These are phyloP conservation scores for Lytechinus pictus DNA, from an alignment of 35 echinoderm and acorn worm species.

Conservation along the genomic window DNA sequence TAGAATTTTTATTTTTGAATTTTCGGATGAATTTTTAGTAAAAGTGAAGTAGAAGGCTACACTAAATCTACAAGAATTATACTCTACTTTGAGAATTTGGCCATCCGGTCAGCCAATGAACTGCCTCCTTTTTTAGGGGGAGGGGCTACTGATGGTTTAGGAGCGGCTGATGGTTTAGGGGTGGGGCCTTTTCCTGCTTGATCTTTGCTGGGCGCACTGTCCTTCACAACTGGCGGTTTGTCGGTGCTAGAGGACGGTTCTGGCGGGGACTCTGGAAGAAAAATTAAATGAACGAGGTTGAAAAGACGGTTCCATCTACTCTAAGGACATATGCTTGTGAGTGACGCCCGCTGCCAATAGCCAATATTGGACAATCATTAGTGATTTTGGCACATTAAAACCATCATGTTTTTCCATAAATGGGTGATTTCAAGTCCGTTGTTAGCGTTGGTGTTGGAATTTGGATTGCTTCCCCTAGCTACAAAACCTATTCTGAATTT, in stretches of 20 bases:
- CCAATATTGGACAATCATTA: too few relatives aligned
- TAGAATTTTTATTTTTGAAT: not conserved
- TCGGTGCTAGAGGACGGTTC: constrained; percentile 20
- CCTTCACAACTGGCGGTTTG: constrained; percentile 40
- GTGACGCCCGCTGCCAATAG: too few relatives aligned
- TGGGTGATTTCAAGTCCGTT: too few relatives aligned
- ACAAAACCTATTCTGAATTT: too few relatives aligned
- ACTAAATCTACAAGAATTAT: not conserved
- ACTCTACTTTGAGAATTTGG: constrained; percentile 39
- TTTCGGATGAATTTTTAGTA: not conserved
- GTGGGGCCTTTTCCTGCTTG: constrained; percentile 33
- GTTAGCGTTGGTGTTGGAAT: too few relatives aligned
- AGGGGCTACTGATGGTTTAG: not conserved
- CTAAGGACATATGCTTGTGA: not conserved
- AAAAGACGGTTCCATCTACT: not conserved
- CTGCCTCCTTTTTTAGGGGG: not conserved
- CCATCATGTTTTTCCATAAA: too few relatives aligned
- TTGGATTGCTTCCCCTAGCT: too few relatives aligned
- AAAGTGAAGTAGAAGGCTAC: not conserved
- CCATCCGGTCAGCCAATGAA: not conserved
- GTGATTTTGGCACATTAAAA: too few relatives aligned
- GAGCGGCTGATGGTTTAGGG: constrained; percentile 25
- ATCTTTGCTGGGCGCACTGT: constrained; percentile 32
- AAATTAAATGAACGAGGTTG: not conserved
- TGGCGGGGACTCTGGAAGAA: constrained; percentile 15